These are phyloP conservation scores for Xerus rutilus DNA, from an alignment of 2,797 vertebrate genomes.

Conservation along the genomic window DNA sequence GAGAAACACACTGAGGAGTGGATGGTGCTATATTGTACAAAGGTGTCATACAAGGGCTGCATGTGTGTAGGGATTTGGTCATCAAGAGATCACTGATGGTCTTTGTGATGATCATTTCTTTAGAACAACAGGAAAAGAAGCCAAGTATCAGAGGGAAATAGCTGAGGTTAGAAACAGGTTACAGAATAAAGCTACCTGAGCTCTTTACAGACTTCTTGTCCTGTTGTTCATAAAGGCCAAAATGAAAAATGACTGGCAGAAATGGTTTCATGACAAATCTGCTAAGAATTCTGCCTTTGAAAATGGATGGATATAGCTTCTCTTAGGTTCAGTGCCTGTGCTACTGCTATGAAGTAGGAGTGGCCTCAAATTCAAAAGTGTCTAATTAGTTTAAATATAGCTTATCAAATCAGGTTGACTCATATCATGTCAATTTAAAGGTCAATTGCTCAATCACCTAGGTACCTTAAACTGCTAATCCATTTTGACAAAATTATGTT, in stretches of 20 bases:
- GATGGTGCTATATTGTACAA: neutral
- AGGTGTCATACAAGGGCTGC: neutral
- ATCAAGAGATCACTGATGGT: neutral
- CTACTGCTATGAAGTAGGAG: neutral
- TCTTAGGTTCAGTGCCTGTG: neutral
- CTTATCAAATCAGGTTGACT: neutral
- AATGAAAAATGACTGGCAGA: neutral
- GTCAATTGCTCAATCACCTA: neutral
- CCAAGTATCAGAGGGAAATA: neutral
- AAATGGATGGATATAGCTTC: neutral
- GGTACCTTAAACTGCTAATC: neutral
- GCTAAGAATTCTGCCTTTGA: neutral
- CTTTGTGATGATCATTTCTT: neutral
- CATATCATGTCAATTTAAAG: neutral
- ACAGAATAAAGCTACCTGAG: neutral
- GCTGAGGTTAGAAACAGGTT: neutral
- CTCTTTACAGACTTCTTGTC: neutral
- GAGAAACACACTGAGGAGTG: neutral
- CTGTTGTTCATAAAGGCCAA: neutral
- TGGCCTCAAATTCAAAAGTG: neutral
- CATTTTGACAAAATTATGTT: neutral
- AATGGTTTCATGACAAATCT: constrained; percentile 8
- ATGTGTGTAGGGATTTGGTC: neutral
- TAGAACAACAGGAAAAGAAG: neutral
- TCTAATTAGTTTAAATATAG: constrained; percentile 23